Evolutionary conservation across 2,113 vertebrate species (phyloP).

Genomic region (Rostratula benghalensis): DNA sequence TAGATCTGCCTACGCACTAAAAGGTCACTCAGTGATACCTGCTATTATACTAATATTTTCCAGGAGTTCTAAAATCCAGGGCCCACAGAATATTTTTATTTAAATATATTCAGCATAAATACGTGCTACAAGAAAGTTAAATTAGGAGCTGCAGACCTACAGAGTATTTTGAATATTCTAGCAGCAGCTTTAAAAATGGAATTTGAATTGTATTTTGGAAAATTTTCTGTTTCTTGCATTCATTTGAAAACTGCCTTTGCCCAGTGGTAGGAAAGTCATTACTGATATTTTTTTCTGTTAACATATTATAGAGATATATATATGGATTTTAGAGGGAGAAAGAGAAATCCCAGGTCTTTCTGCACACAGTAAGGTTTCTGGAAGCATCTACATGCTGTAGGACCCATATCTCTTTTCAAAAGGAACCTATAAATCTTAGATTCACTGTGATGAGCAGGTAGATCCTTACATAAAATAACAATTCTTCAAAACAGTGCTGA

Average conservation of each 20-base stretch:
- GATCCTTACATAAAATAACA: neutral
- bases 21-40: conserved; percentile 23
- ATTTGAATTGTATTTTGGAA: neutral
- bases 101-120: neutral
- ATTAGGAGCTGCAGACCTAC: neutral
- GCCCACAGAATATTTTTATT: neutral
- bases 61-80: neutral
- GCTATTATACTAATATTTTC: neutral
- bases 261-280: neutral
- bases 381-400: neutral
- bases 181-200: neutral
- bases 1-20: neutral
- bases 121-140: neutral
- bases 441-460: neutral
- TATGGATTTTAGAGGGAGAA: neutral
- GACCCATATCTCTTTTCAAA: neutral
- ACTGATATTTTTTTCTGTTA: neutral
- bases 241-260: neutral
- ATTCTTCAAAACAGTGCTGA: neutral
- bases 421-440: neutral
- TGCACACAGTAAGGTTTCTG: neutral
- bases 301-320: too few relatives aligned
- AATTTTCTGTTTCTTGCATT: neutral
- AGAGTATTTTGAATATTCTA: neutral
- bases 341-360: neutral